A percentile compares a stretch with the other conserved stretches of the same genome.
Conservation (phyloP, 2,797 vertebrate genomes). For the Pseudomugil tenellus region DNA sequence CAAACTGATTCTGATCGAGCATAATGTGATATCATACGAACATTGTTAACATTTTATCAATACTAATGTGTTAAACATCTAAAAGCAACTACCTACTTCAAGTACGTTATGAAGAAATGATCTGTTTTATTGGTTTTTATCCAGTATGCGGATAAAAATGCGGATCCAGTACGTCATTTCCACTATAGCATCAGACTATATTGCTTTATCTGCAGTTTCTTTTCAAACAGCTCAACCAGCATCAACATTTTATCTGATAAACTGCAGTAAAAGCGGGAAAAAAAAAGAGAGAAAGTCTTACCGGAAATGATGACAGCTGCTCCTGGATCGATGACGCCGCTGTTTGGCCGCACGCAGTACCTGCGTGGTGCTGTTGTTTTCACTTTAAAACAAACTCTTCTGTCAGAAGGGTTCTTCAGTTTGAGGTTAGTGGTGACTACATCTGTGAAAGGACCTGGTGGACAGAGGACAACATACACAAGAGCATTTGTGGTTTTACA, state of each 20-base stretch:
- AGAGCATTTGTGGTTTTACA: neutral
- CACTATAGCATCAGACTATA: too few relatives aligned
- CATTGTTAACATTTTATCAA: too few relatives aligned
- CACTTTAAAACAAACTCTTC: conserved; percentile 98
- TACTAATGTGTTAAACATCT: too few relatives aligned
- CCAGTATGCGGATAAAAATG: too few relatives aligned
- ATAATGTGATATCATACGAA: too few relatives aligned
- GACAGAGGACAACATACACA: conserved; percentile 9
- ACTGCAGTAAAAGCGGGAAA: too few relatives aligned
- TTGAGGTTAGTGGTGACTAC: conserved; percentile 98
- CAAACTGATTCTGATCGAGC: too few relatives aligned
- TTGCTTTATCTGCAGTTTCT: neutral
- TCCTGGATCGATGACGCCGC: conserved; percentile 92
- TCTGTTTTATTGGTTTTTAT: too few relatives aligned
- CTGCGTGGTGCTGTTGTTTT: conserved; percentile 97
- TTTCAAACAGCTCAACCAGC: neutral
- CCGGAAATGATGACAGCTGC: conserved; percentile 92
- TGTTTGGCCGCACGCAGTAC: conserved; percentile 99
- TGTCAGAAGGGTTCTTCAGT: conserved; percentile 96
- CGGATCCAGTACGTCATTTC: too few relatives aligned
- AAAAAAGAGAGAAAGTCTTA: conserved; percentile 43
- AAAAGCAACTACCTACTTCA: too few relatives aligned
- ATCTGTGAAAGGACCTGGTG: conserved; percentile 95
- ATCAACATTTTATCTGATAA: neutral
- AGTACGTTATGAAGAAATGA: too few relatives aligned